phyloP scores from a whole-genome alignment of 1,140 invertebrate genomes.

The Eumaeus atala region DNA sequence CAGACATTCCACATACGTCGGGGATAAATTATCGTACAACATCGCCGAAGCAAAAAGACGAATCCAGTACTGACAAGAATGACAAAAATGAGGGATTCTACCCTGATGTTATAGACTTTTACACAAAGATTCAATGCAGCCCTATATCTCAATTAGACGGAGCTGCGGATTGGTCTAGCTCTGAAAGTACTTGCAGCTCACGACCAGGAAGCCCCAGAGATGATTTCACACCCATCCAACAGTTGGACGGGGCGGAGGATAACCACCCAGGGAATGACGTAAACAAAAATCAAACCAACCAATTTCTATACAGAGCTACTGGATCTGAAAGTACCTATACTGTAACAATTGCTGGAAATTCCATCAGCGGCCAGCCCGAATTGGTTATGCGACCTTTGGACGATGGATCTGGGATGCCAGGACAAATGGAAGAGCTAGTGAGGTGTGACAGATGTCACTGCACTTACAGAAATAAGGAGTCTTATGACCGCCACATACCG shows the following conservation, averaged over 20 bases:
- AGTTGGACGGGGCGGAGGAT: slow-evolving; percentile 85
- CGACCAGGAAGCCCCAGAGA: slow-evolving; percentile 55
- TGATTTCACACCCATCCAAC: slow-evolving; percentile 75
- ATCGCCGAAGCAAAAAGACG: slow-evolving; percentile 60
- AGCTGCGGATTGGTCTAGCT: slow-evolving; percentile 75
- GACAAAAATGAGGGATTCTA: slow-evolving; percentile 66
- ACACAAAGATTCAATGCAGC: slow-evolving; percentile 71
- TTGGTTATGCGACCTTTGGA: slow-evolving; percentile 69
- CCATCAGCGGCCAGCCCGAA: slow-evolving; percentile 61
- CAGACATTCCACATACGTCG: slow-evolving; percentile 55
- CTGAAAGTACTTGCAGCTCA: slow-evolving; percentile 64
- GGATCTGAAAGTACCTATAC: slow-evolving; percentile 65
- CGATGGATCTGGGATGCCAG: slow-evolving; percentile 46
- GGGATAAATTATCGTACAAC: slow-evolving; percentile 53
- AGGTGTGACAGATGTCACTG: slow-evolving; percentile 91
- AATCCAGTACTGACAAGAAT: slow-evolving; percentile 34
- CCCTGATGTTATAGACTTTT: slow-evolving; percentile 70
- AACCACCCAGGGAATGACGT: slow-evolving; percentile 59
- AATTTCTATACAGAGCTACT: slow-evolving; percentile 69
- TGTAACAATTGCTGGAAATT: slow-evolving; percentile 65
- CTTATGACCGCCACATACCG: slow-evolving; percentile 87
- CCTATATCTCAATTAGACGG: slow-evolving; percentile 78
- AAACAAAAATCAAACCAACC: slow-evolving; percentile 52
- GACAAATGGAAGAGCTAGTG: slow-evolving; percentile 80
- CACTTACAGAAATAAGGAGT: slow-evolving; percentile 90